These are phyloP conservation scores for Dasyurus viverrinus DNA, from an alignment of 2,113 vertebrate genomes.

Conservation along the genomic window DNA sequence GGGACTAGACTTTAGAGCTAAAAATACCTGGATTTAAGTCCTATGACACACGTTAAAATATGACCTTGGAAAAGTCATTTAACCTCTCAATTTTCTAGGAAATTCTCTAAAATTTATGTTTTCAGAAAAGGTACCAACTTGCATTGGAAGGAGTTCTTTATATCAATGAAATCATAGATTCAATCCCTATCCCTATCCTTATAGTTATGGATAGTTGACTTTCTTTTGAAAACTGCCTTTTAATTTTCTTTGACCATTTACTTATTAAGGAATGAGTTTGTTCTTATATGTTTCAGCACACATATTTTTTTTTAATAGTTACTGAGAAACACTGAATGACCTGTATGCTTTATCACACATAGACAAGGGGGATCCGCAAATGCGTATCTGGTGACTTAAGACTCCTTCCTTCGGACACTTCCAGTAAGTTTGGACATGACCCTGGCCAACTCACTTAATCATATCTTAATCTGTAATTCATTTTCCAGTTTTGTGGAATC, in stretches of 20 bases:
- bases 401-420: not conserved
- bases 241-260: not conserved
- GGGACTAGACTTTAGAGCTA: not conserved
- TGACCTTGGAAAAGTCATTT: not conserved
- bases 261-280: not conserved
- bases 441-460: not conserved
- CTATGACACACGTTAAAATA: not conserved
- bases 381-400: not conserved
- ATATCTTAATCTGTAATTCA: not conserved
- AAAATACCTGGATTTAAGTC: not conserved
- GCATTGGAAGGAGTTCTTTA: not conserved
- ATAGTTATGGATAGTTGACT: not conserved
- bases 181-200: not conserved
- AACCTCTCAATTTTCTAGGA: not conserved
- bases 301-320: not conserved
- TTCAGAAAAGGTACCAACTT: not conserved
- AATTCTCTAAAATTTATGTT: not conserved
- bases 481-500: not conserved
- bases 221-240: not conserved
- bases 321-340: not conserved
- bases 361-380: not conserved
- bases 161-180: not conserved
- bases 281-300: not conserved
- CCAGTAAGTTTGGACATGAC: not conserved
- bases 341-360: not conserved